Evolutionary conservation across 2,113 vertebrate genomes (phyloP).

Genomic region (Copsychus sechellarum): DNA sequence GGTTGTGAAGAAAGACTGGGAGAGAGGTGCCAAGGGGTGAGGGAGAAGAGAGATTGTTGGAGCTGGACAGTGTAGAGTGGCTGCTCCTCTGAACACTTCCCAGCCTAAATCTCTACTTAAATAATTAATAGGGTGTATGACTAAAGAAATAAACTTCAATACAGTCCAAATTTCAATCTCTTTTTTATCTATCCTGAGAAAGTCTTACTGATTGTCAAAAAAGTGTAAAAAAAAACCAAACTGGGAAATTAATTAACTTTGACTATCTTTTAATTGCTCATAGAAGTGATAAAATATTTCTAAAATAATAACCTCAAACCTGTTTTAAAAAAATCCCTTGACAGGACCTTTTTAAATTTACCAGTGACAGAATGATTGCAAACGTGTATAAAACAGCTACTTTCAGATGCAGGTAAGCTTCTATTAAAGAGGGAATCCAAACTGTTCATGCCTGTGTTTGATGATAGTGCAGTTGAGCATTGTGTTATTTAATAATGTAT

Average conservation of each 20-base stretch:
- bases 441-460: slow-evolving; percentile 30
- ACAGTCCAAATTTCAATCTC: neutral
- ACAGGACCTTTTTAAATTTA: neutral
- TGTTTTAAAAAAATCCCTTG: neutral
- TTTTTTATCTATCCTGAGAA: neutral
- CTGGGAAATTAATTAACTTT: neutral
- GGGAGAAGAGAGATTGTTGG: neutral
- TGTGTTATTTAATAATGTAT: slow-evolving; percentile 67
- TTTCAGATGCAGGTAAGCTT: slow-evolving; percentile 44
- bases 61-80: neutral
- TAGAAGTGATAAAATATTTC: neutral
- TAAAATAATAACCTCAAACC: neutral
- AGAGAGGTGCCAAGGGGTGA: neutral
- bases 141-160: neutral
- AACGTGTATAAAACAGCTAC: slow-evolving; percentile 15
- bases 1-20: neutral
- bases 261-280: neutral
- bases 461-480: slow-evolving; percentile 48
- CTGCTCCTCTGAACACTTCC: neutral
- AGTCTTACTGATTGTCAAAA: neutral
- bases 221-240: neutral
- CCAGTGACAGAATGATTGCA: neutral
- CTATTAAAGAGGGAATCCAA: slow-evolving; percentile 33
- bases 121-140: neutral
- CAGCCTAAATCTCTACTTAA: neutral